Conservation (phyloP, 2,113 vertebrate species). For the Ibidorhyncha struthersii region DNA sequence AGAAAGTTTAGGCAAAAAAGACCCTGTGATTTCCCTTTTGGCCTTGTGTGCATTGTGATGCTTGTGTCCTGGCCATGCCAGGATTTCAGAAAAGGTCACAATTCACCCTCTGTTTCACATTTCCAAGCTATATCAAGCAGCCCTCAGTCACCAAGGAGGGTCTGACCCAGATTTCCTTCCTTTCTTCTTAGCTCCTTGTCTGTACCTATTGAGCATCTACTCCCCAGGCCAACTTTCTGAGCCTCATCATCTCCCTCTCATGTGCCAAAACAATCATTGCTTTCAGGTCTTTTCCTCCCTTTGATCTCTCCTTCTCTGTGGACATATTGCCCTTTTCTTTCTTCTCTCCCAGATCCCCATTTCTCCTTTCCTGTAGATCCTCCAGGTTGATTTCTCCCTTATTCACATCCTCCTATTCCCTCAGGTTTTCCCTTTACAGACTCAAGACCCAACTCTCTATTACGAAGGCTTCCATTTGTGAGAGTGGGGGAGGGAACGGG, state of each 20-base stretch:
- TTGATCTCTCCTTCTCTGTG: constrained; percentile 54
- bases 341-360: constrained; percentile 33
- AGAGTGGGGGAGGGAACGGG: not conserved
- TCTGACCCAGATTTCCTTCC: constrained; percentile 59
- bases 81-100: not conserved
- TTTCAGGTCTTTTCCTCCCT: constrained; percentile 51
- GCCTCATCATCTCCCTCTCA: constrained; percentile 32
- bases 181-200: constrained; percentile 42
- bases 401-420: constrained; percentile 29
- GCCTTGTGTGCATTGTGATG: not conserved
- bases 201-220: constrained; percentile 13
- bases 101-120: not conserved
- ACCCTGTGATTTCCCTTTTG: not conserved
- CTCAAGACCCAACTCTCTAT: not conserved
- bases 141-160: constrained; percentile 29
- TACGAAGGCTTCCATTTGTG: not conserved
- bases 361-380: constrained; percentile 35
- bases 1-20: not conserved
- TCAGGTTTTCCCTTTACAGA: constrained; percentile 29
- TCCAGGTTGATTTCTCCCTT: constrained; percentile 41
- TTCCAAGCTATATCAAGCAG: not conserved
- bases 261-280: constrained; percentile 42
- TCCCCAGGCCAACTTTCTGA: constrained; percentile 51
- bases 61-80: not conserved
- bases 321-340: constrained; percentile 44